phyloP scores from a whole-genome alignment of 2,113 vertebrate species.

The Sminthopsis crassicaudata region DNA sequence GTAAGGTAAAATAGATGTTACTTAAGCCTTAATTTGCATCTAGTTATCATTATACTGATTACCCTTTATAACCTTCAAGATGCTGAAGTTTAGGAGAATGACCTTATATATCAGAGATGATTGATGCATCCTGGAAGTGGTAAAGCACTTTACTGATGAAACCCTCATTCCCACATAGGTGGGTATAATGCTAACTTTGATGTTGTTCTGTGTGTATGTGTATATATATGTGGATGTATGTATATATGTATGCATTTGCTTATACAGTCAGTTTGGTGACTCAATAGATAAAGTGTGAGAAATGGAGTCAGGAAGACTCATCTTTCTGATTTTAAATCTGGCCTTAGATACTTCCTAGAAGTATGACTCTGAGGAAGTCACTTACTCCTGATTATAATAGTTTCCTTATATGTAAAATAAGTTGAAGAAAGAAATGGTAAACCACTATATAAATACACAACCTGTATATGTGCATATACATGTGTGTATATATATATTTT shows the following conservation, averaged over 20 bases:
- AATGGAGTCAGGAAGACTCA: neutral
- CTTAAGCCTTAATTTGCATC: neutral
- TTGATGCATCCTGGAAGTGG: neutral
- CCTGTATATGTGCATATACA: neutral
- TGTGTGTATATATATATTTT: neutral
- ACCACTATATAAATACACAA: neutral
- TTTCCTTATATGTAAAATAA: neutral
- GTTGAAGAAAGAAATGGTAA: neutral
- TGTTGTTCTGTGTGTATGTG: neutral
- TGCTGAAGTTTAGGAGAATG: neutral
- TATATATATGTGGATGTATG: neutral
- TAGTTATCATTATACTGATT: neutral
- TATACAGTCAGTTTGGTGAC: neutral
- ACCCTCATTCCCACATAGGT: neutral
- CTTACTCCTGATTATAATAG: neutral
- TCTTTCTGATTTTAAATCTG: no score
- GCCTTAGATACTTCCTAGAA: neutral
- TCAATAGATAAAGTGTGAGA: neutral
- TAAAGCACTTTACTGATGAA: neutral
- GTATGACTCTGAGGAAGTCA: neutral
- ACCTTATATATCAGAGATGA: neutral
- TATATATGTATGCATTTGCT: neutral
- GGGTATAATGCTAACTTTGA: neutral
- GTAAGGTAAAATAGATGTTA: neutral
- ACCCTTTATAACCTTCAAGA: neutral